Percentiles rank a stretch among this genome's conserved stretches.
phyloP scores from a whole-genome alignment of 2,797 vertebrate species.

The Myiotriccus ornatus region DNA sequence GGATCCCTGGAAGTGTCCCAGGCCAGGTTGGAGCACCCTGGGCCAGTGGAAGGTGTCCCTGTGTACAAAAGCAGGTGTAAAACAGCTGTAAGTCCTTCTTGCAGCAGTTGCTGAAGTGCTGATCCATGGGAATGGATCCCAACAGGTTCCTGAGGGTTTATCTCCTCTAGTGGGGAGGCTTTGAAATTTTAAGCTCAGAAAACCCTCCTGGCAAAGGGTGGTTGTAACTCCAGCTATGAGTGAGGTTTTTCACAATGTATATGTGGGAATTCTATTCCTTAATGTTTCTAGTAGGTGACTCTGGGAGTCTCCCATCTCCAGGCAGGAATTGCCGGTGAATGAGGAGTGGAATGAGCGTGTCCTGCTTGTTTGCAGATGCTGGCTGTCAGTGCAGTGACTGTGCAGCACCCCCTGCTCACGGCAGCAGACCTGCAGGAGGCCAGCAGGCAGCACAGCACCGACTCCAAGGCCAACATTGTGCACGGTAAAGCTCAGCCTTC shows the following conservation, averaged over 20 bases:
- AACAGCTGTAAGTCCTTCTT: neutral
- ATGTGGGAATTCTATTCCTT: neutral
- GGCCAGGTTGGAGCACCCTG: neutral
- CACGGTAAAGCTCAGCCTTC: slow-evolving; percentile 81
- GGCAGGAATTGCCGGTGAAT: neutral
- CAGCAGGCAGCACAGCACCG: slow-evolving; percentile 75
- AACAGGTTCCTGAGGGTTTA: neutral
- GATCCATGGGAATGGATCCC: neutral
- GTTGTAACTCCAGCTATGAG: neutral
- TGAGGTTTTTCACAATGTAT: rapidly evolving
- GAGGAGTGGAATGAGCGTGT: neutral
- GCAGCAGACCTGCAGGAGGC: slow-evolving; percentile 85
- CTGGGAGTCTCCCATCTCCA: neutral
- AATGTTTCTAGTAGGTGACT: neutral
- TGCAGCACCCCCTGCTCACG: slow-evolving; percentile 76
- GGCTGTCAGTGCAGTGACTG: slow-evolving; percentile 77
- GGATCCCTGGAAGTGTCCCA: neutral
- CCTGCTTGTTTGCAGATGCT: slow-evolving; percentile 80
- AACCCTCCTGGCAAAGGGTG: neutral
- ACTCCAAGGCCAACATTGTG: slow-evolving; percentile 89
- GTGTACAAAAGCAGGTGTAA: neutral
- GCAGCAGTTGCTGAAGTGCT: neutral
- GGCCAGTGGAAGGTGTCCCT: neutral
- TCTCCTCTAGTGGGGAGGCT: neutral
- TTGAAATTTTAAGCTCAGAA: neutral